Evolutionary conservation across 2,797 vertebrate genomes (phyloP).

Genomic region (Tokudaia muenninki): DNA sequence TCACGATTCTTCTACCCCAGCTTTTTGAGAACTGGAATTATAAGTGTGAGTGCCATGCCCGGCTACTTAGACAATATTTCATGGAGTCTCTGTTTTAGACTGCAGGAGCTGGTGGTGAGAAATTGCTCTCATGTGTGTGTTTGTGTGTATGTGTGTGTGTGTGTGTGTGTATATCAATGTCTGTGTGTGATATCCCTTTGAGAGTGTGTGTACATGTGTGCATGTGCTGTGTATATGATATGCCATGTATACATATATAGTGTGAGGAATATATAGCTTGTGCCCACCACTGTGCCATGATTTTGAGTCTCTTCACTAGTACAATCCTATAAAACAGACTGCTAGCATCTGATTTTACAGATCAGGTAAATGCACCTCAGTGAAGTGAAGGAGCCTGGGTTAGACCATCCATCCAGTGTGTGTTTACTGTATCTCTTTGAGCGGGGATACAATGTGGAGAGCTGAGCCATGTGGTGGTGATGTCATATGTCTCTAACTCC

Average conservation of each 20-base stretch:
- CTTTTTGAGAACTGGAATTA: background rate
- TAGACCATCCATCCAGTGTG: background rate
- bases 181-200: background rate
- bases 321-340: background rate
- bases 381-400: background rate
- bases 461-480: background rate
- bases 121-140: background rate
- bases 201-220: background rate
- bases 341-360: background rate
- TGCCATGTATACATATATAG: background rate
- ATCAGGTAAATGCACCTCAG: background rate
- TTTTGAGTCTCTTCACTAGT: background rate
- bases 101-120: background rate
- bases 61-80: background rate
- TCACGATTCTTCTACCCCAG: background rate
- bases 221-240: background rate
- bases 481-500: background rate
- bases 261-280: background rate
- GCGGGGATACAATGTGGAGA: background rate
- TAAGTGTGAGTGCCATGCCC: too few species aligned
- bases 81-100: background rate
- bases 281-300: background rate
- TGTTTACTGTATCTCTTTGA: background rate
- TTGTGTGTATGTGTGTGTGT: background rate
- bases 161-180: background rate